Evolutionary conservation across 2,797 vertebrate species (phyloP).

Genomic region (Gambusia yucatana): DNA sequence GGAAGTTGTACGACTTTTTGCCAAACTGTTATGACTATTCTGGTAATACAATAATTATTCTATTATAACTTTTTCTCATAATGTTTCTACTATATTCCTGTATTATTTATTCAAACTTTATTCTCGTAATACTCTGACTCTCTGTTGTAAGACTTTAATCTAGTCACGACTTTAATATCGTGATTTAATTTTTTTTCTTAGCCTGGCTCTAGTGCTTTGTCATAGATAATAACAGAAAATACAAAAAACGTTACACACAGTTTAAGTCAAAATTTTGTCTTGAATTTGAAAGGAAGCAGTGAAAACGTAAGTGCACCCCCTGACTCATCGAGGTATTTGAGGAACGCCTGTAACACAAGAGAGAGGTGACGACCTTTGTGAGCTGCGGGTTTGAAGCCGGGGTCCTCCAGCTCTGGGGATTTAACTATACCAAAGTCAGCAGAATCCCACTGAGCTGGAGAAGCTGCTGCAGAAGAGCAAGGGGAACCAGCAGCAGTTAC

Average conservation of each 20-base stretch:
- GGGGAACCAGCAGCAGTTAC: neutral
- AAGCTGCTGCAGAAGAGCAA: neutral
- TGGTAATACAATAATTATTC: no score
- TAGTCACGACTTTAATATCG: no score
- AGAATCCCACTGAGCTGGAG: constrained; percentile 53
- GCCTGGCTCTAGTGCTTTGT: no score
- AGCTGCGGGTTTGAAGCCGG: constrained; percentile 45
- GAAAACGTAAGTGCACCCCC: neutral
- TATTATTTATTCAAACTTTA: no score
- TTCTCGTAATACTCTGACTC: no score
- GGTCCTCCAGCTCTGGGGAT: constrained; percentile 26
- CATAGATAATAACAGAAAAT: no score
- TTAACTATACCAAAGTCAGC: constrained; percentile 65
- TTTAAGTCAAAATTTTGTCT: neutral
- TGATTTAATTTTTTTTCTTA: no score
- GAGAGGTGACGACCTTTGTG: constrained; percentile 60
- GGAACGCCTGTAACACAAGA: constrained; percentile 48
- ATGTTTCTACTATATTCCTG: no score
- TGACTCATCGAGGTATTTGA: neutral
- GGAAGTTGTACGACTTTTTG: no score
- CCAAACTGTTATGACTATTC: no score
- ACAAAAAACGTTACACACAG: neutral
- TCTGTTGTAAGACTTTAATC: no score
- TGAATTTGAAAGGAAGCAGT: neutral
- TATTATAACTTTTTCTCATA: no score